Evolutionary conservation across 2,888 invertebrate genomes (phyloP).

Genomic region (Lithophane ornitopus): DNA sequence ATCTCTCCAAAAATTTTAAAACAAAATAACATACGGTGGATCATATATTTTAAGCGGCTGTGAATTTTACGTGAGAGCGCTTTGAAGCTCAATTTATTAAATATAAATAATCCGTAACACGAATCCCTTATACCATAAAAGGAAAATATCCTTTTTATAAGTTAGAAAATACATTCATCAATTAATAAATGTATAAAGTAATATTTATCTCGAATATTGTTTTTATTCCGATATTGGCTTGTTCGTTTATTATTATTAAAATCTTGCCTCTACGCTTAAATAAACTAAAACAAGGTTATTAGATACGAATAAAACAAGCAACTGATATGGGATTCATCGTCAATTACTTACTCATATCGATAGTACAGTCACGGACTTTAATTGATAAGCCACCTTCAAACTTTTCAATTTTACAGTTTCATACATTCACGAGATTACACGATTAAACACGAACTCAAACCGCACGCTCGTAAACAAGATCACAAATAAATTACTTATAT

Average conservation of each 20-base stretch:
- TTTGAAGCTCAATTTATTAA: constrained; percentile 43
- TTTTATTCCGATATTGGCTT: neutral
- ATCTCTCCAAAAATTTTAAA: neutral
- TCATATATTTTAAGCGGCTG: constrained; percentile 50
- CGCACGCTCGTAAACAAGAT: too few species aligned
- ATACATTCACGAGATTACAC: too few species aligned
- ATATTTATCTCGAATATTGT: neutral
- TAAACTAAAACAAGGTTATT: neutral
- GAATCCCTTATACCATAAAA: constrained; percentile 5
- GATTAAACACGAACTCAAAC: too few species aligned
- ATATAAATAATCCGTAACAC: constrained; percentile 16
- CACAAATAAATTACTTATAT: too few species aligned
- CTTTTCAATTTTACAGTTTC: too few species aligned
- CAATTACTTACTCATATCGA: neutral
- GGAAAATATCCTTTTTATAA: neutral
- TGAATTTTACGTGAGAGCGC: constrained; percentile 46
- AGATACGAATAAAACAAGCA: neutral
- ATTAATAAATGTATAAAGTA: neutral
- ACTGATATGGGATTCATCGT: neutral
- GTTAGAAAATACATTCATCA: neutral
- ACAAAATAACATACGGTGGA: constrained; percentile 22
- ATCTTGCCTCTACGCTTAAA: neutral
- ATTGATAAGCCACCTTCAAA: too few species aligned
- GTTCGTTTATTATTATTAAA: neutral
- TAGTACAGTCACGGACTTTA: too few species aligned